phyloP scores from a whole-genome alignment of 64 coral and sea anemone species.

The Montipora efflorescens region DNA sequence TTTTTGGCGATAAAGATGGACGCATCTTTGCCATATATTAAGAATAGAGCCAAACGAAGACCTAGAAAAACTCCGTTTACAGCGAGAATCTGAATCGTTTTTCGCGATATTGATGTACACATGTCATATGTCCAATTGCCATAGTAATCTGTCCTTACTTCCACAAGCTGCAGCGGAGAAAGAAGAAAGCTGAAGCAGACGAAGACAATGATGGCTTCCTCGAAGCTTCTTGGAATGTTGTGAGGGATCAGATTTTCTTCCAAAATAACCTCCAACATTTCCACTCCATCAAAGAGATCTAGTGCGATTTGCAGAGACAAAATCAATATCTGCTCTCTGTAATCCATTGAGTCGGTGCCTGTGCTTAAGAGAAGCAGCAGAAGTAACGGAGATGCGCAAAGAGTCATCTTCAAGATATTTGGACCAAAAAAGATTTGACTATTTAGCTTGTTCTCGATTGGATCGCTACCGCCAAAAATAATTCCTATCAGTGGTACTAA shows the following conservation, averaged over 20 bases:
- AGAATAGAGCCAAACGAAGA: constrained; percentile 41
- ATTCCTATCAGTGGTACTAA: constrained; percentile 18
- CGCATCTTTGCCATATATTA: constrained; percentile 16
- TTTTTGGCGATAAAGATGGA: background rate
- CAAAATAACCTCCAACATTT: constrained; percentile 55
- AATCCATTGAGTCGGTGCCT: background rate
- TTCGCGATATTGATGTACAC: background rate
- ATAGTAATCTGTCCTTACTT: background rate
- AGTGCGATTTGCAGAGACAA: constrained; percentile 1
- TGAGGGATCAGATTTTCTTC: constrained; percentile 16
- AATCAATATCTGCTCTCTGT: background rate
- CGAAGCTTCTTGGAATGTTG: constrained; percentile 7
- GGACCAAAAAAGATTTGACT: constrained; percentile 52
- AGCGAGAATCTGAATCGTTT: constrained; percentile 33
- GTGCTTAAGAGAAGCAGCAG: constrained; percentile 54
- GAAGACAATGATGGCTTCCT: constrained; percentile 25
- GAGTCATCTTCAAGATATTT: constrained; percentile 45
- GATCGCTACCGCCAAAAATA: constrained; percentile 7
- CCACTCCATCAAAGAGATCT: constrained; percentile 66
- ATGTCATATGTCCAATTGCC: background rate
- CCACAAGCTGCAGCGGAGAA: background rate
- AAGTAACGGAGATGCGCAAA: constrained; percentile 39
- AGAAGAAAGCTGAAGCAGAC: constrained; percentile 53
- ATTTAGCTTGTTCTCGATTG: constrained; percentile 46
- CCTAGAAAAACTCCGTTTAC: constrained; percentile 65